Conservation (phyloP, 2,113 vertebrate species). For the Sprattus sprattus region DNA sequence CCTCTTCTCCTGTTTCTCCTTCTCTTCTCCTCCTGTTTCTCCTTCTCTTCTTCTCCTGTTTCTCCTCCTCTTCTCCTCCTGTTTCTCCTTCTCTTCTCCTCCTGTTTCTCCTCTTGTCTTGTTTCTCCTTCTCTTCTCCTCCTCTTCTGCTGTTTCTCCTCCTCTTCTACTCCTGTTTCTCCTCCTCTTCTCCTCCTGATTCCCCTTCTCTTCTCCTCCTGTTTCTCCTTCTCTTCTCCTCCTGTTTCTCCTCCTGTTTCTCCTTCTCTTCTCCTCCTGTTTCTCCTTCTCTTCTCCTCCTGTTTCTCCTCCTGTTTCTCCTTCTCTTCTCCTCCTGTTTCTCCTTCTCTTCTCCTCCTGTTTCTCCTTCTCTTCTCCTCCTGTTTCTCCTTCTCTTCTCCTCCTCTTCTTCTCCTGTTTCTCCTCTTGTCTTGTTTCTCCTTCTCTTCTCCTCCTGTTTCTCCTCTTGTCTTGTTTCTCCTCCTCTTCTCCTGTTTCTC, state of each 20-base stretch:
- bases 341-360: slow-evolving; percentile 23
- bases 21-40: slow-evolving; percentile 12
- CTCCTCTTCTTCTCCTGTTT: not conserved
- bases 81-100: too few relatives aligned
- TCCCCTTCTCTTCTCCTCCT: too few relatives aligned
- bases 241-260: not conserved
- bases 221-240: too few relatives aligned
- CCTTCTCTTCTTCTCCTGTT: too few relatives aligned
- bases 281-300: not conserved
- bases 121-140: not conserved
- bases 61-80: too few relatives aligned
- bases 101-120: too few relatives aligned
- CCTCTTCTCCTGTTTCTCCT: not conserved
- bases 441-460: too few relatives aligned
- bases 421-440: too few relatives aligned
- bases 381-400: slow-evolving; percentile 44
- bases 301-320: slow-evolving; percentile 10
- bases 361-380: slow-evolving; percentile 15
- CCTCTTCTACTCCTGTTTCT: slow-evolving; percentile 9
- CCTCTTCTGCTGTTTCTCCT: not conserved
- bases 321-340: not conserved
- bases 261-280: too few relatives aligned
- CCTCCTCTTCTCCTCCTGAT: not conserved
- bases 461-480: not conserved
- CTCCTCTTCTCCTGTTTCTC: too few relatives aligned